Evolutionary conservation across 2,888 invertebrate species (phyloP).

Genomic region (Notodonta dromedarius): DNA sequence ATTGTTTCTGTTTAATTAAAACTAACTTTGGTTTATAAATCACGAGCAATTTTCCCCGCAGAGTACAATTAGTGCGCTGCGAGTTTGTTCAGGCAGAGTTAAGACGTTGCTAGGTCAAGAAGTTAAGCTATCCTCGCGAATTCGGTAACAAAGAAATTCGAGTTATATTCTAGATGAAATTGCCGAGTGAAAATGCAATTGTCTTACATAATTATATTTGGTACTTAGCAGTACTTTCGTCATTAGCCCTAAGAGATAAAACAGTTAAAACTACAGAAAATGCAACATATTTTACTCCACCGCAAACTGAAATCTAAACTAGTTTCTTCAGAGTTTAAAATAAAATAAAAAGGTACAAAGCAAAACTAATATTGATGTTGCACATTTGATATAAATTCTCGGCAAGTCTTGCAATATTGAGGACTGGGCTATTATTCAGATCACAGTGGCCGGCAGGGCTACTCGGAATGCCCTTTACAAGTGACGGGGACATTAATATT

Average conservation of each 20-base stretch:
- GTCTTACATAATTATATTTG: too few species aligned
- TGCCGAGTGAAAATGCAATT: too few species aligned
- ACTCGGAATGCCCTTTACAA: conserved; percentile 52
- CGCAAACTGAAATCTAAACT: not conserved
- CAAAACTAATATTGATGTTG: conserved; percentile 25
- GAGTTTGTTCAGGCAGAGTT: conserved; percentile 1
- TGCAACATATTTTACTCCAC: not conserved
- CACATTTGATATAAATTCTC: conserved; percentile 45
- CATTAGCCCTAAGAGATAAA: not conserved
- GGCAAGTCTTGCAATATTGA: conserved; percentile 12
- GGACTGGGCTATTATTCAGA: conserved; percentile 51
- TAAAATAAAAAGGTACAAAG: conserved; percentile 12
- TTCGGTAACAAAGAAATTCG: not conserved
- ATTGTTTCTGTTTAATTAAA: conserved; percentile 29
- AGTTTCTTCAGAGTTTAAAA: not conserved
- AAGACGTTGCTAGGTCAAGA: conserved; percentile 1
- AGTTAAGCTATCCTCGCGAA: not conserved
- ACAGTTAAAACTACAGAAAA: not conserved
- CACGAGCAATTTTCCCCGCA: not conserved
- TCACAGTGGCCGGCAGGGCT: conserved; percentile 53
- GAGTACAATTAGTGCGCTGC: not conserved
- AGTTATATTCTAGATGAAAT: not conserved
- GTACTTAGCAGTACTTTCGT: not conserved
- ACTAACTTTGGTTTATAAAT: conserved; percentile 17
- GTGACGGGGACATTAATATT: conserved; percentile 50